phyloP scores from a whole-genome alignment of 2,797 vertebrate species.

The Anas acuta region DNA sequence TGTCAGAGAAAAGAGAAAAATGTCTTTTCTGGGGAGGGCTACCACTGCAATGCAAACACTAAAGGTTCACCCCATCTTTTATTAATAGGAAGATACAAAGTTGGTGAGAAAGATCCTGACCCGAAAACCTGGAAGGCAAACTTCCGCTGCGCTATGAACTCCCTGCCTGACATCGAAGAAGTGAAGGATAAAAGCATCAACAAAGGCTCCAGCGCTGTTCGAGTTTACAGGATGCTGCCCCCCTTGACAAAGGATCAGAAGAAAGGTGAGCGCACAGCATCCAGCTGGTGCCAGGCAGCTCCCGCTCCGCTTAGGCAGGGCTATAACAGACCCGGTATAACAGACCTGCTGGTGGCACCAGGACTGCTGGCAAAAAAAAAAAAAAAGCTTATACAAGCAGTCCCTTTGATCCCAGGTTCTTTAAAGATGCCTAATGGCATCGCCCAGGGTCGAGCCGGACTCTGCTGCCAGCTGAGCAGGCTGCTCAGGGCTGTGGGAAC shows the following conservation, averaged over 20 bases:
- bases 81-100: constrained; percentile 86
- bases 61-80: neutral
- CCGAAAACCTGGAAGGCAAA: constrained; percentile 99
- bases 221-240: constrained; percentile 93
- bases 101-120: constrained; percentile 83
- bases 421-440: rapidly evolving
- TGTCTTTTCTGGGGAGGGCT: neutral
- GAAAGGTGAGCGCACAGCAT: constrained; percentile 73
- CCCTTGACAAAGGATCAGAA: constrained; percentile 79
- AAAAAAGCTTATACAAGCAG: neutral
- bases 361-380: neutral
- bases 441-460: rapidly evolving
- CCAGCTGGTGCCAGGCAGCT: neutral
- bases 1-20: neutral
- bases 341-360: neutral
- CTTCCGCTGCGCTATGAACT: constrained; percentile 98
- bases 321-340: rapidly evolving
- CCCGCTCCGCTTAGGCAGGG: rapidly evolving
- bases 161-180: constrained; percentile 93
- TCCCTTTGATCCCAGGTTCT: neutral
- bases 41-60: neutral
- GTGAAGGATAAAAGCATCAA: constrained; percentile 93
- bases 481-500: neutral
- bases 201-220: constrained; percentile 90
- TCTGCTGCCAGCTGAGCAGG: neutral